These are phyloP conservation scores for Uria lomvia DNA, from an alignment of 2,113 vertebrate genomes.

Conservation along the genomic window DNA sequence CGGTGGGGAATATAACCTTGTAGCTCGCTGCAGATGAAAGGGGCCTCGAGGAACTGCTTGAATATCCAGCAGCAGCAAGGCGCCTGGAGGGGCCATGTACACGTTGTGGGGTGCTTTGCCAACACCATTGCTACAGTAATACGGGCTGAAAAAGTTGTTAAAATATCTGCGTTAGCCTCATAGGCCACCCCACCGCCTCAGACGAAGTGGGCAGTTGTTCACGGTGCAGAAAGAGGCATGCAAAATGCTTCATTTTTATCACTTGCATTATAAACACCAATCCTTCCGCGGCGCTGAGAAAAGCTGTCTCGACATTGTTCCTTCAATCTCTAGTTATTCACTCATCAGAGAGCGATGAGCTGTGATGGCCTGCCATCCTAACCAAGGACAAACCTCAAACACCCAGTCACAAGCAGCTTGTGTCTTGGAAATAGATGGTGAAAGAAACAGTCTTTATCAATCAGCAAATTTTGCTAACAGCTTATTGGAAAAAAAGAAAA, in stretches of 20 bases:
- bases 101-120: not conserved
- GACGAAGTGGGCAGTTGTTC: not conserved
- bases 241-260: not conserved
- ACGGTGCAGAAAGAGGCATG: fast-evolving
- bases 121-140: not conserved
- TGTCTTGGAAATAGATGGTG: not conserved
- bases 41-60: not conserved
- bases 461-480: not conserved
- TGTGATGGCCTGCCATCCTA: not conserved
- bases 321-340: not conserved
- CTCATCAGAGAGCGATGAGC: not conserved
- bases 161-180: not conserved
- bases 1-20: not conserved
- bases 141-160: not conserved
- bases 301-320: not conserved
- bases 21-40: not conserved
- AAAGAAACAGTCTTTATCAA: not conserved
- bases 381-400: not conserved
- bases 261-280: not conserved
- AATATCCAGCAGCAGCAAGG: not conserved
- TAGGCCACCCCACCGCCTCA: fast-evolving
- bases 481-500: not conserved
- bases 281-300: not conserved
- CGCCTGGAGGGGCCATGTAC: not conserved
- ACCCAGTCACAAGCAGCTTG: not conserved